Conservation (phyloP, 1,140 invertebrate genomes). For the Drosophila nebulosa region DNA sequence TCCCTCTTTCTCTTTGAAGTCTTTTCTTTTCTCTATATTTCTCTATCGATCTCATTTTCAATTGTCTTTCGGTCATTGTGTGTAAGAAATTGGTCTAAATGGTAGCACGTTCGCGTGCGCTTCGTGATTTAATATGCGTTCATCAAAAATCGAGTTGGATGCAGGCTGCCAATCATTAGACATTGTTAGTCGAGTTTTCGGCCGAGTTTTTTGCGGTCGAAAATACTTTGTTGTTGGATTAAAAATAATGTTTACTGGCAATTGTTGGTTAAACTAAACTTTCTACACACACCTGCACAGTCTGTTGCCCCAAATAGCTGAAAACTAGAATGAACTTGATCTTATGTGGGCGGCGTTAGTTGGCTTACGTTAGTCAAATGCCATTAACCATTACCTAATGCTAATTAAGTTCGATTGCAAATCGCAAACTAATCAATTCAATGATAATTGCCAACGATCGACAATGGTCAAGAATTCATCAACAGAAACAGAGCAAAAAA, state of each 20-base stretch:
- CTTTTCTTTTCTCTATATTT: constrained; percentile 16
- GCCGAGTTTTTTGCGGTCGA: constrained; percentile 17
- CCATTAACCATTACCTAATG: constrained; percentile 61
- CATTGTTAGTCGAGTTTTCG: constrained; percentile 29
- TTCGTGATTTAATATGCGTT: constrained; percentile 55
- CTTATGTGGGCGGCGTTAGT: background rate
- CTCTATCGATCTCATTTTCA: constrained; percentile 46
- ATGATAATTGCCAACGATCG: constrained; percentile 11
- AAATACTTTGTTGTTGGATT: constrained; percentile 31
- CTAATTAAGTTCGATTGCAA: constrained; percentile 9
- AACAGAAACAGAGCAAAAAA: constrained; percentile 18
- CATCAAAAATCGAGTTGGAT: constrained; percentile 41
- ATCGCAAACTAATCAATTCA: constrained; percentile 35
- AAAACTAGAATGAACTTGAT: background rate
- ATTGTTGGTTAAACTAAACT: constrained; percentile 40
- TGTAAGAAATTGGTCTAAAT: constrained; percentile 29
- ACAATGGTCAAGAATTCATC: constrained; percentile 42
- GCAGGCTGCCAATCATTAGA: constrained; percentile 37
- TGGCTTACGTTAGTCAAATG: background rate
- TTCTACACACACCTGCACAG: constrained; percentile 47
- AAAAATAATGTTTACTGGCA: constrained; percentile 47
- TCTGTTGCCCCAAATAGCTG: background rate
- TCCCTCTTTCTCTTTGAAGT: constrained; percentile 13
- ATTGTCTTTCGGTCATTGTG: constrained; percentile 39
- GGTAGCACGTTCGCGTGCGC: constrained; percentile 43